Evolutionary conservation across 2,113 vertebrate species (phyloP).

Genomic region (Pardalotus punctatus): DNA sequence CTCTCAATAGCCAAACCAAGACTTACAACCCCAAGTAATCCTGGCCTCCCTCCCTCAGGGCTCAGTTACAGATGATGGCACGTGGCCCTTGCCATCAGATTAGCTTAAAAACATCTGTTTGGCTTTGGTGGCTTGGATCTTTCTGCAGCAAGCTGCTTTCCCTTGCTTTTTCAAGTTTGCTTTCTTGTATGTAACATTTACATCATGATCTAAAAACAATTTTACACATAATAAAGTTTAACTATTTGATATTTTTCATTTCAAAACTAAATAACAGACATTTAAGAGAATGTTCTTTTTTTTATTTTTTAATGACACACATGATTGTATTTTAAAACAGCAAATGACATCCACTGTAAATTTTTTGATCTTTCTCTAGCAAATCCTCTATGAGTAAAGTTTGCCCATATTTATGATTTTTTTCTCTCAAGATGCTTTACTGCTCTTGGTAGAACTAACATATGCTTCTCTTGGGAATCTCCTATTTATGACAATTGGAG

Average conservation of each 20-base stretch:
- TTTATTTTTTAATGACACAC: slow-evolving; percentile 49
- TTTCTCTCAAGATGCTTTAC: slow-evolving; percentile 48
- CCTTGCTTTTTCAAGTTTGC: slow-evolving; percentile 43
- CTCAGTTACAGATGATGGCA: neutral
- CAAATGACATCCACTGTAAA: slow-evolving; percentile 25
- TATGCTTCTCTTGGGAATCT: slow-evolving; percentile 66
- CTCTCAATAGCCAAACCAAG: neutral
- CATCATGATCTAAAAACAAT: slow-evolving; percentile 65
- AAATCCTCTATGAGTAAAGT: slow-evolving; percentile 49
- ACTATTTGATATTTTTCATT: slow-evolving; percentile 76
- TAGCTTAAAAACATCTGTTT: slow-evolving; percentile 7
- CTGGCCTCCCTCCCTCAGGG: neutral
- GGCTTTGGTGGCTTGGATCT: neutral
- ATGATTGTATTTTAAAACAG: slow-evolving; percentile 47
- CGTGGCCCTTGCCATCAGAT: neutral
- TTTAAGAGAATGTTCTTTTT: slow-evolving; percentile 42
- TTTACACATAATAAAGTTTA: slow-evolving; percentile 80
- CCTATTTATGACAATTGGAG: slow-evolving; percentile 64
- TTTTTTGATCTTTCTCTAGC: slow-evolving; percentile 35
- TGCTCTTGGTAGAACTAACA: slow-evolving; percentile 58
- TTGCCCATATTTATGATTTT: slow-evolving; percentile 44
- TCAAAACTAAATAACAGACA: slow-evolving; percentile 72
- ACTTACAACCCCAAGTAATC: neutral
- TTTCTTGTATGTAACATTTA: slow-evolving; percentile 51
- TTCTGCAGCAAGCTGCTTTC: slow-evolving; percentile 28